Conservation (phyloP, 2,888 invertebrate genomes). For the Watsonalla cultraria region DNA sequence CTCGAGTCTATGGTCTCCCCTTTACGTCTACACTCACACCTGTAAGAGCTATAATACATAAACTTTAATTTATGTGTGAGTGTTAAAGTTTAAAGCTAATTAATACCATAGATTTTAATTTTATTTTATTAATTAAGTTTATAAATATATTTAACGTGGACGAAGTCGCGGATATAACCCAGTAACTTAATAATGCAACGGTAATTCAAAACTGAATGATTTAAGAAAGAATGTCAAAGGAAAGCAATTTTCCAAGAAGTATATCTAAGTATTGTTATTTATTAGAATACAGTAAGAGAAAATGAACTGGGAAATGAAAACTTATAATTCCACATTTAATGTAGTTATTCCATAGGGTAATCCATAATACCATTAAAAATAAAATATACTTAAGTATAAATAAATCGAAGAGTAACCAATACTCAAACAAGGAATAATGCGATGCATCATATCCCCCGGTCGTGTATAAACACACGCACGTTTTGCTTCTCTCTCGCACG, state of each 20-base stretch:
- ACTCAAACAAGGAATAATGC: conserved; percentile 61
- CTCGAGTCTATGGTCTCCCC: conserved; percentile 54
- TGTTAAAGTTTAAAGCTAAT: conserved; percentile 5
- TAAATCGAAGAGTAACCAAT: conserved; percentile 70
- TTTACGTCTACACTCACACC: conserved; percentile 36
- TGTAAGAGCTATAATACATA: conserved; percentile 13
- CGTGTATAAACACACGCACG: conserved; percentile 63
- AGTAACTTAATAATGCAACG: not conserved
- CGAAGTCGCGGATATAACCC: too few species aligned
- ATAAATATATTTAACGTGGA: too few species aligned
- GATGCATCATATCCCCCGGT: conserved; percentile 74
- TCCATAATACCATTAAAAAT: conserved; percentile 44
- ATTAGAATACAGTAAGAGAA: not conserved
- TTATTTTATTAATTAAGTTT: too few species aligned
- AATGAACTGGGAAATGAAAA: not conserved
- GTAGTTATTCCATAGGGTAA: conserved; percentile 21
- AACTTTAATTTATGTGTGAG: conserved; percentile 6
- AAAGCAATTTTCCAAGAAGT: not conserved
- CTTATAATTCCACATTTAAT: conserved; percentile 6
- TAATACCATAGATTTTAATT: too few species aligned
- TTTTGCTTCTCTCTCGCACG: conserved; percentile 37
- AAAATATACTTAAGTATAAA: conserved; percentile 48
- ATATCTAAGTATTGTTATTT: not conserved
- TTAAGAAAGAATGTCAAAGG: not conserved
- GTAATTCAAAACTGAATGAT: not conserved